Conservation (phyloP, 2,113 vertebrate genomes). For the Campylomormyrus numenius region DNA sequence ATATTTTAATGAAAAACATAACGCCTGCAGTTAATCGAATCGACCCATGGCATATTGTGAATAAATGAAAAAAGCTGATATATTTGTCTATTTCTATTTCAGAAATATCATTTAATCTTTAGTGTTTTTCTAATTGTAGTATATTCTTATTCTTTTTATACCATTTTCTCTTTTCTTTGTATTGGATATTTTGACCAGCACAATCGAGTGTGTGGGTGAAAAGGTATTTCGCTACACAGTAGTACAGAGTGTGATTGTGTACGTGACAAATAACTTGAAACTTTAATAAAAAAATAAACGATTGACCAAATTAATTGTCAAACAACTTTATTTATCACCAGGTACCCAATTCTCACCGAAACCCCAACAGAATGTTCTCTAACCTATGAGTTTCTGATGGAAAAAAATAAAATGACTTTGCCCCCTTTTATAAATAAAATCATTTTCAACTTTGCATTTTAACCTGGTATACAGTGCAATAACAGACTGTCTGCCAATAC, state of each 20-base stretch:
- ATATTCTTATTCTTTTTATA: background rate
- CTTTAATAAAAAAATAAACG: background rate
- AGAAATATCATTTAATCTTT: background rate
- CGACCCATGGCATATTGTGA: background rate
- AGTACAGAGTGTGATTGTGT: background rate
- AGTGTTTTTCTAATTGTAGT: background rate
- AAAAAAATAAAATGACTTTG: background rate
- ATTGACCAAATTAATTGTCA: conserved; percentile 20
- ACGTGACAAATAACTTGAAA: background rate
- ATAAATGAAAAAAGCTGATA: background rate
- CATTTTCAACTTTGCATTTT: conserved; percentile 17
- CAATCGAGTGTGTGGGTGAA: background rate
- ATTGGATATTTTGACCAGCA: background rate
- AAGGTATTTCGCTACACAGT: background rate
- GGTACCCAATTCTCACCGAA: conserved; percentile 33
- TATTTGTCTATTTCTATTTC: background rate
- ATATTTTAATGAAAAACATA: background rate
- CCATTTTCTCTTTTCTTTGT: background rate
- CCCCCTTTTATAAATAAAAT: conserved; percentile 16
- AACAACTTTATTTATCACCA: conserved; percentile 48
- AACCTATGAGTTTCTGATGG: conserved; percentile 36
- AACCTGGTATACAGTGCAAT: conserved; percentile 25
- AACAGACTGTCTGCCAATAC: conserved; percentile 14
- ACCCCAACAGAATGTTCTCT: conserved; percentile 17
- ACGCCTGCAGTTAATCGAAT: background rate